Evolutionary conservation across 2,888 invertebrate species (phyloP).

Genomic region (Orthosia gothica): DNA sequence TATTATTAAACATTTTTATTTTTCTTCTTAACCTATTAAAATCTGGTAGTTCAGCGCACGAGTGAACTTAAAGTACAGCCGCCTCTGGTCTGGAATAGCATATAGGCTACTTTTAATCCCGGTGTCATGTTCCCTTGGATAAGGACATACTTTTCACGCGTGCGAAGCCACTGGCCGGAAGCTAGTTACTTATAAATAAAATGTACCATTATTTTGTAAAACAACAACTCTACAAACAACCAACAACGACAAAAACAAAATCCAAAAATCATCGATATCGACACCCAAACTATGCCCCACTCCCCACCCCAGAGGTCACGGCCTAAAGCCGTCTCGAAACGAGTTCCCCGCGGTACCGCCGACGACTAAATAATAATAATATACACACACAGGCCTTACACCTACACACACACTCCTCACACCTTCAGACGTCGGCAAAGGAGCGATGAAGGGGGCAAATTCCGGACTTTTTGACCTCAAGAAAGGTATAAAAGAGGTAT

Average conservation of each 20-base stretch:
- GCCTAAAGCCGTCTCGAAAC: slow-evolving; percentile 86
- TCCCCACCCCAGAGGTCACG: slow-evolving; percentile 87
- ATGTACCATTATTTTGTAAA: background rate
- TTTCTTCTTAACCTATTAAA: no score
- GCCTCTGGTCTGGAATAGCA: no score
- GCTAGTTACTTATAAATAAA: no score
- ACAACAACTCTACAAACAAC: background rate
- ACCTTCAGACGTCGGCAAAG: slow-evolving; percentile 1
- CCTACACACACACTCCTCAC: slow-evolving; percentile 48
- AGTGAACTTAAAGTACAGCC: no score
- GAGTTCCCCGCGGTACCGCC: slow-evolving; percentile 84
- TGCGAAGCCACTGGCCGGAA: no score
- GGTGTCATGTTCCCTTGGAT: no score
- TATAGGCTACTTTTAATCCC: no score
- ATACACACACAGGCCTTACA: slow-evolving; percentile 74
- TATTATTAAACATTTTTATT: no score
- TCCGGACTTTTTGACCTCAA: slow-evolving; percentile 61
- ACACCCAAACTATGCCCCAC: slow-evolving; percentile 32
- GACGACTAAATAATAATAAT: slow-evolving; percentile 86
- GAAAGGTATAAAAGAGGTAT: slow-evolving; percentile 26
- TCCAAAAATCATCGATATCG: slow-evolving; percentile 70
- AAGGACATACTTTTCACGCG: no score
- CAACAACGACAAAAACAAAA: background rate
- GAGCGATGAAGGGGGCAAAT: slow-evolving; percentile 56
- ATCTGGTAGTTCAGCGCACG: no score